Evolutionary conservation across 2,113 vertebrate species (phyloP).

Genomic region (Prochilodus magdalenae): DNA sequence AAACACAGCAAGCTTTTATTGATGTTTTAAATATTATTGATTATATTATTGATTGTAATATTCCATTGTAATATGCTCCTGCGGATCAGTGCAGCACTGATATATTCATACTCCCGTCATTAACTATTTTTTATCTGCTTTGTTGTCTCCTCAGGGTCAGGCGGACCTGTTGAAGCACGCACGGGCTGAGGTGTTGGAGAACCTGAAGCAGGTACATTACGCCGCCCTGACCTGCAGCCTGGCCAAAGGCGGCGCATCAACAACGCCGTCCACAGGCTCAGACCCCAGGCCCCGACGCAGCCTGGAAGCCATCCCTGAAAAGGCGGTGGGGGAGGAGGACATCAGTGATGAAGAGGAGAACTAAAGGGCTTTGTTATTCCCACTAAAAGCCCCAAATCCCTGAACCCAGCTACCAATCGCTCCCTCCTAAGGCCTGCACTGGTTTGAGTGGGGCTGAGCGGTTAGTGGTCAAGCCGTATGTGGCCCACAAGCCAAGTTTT

Average conservation of each 20-base stretch:
- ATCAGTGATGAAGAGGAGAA: conserved; percentile 82
- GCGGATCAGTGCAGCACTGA: no score
- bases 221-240: conserved; percentile 89
- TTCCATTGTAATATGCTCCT: no score
- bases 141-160: conserved; percentile 83
- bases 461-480: background rate
- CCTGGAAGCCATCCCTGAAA: conserved; percentile 90
- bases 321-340: conserved; percentile 77
- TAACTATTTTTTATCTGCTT: background rate
- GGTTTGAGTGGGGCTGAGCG: background rate
- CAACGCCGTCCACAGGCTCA: conserved; percentile 55
- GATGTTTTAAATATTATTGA: no score
- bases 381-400: conserved; percentile 39
- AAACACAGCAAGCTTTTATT: no score
- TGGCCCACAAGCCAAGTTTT: background rate
- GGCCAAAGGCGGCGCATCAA: conserved; percentile 76
- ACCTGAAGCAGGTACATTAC: conserved; percentile 96
- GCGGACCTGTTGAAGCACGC: conserved; percentile 95
- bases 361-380: conserved; percentile 41
- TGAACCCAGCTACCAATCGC: background rate
- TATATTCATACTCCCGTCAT: no score
- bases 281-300: conserved; percentile 80
- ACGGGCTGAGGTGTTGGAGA: conserved; percentile 91
- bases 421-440: background rate
- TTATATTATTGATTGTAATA: no score